These are phyloP conservation scores for Eurytoma californica DNA, from an alignment of 2,888 invertebrate genomes.

Conservation along the genomic window DNA sequence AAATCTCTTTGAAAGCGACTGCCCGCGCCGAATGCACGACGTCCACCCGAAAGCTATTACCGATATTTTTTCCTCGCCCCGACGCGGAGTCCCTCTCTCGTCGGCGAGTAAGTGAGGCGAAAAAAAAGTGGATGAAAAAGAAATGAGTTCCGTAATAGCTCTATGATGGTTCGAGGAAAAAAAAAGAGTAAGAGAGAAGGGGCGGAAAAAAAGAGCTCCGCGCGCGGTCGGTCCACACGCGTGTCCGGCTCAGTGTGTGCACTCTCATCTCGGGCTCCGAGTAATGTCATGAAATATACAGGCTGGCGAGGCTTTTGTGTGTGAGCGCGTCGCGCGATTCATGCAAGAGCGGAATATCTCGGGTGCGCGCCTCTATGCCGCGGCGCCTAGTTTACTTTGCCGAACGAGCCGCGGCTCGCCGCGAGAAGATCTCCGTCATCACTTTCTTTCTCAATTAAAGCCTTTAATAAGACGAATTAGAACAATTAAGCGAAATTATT, in stretches of 20 bases:
- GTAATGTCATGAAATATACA: conserved; percentile 8
- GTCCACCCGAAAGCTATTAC: conserved; percentile 1
- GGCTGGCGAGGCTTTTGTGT: conserved; percentile 6
- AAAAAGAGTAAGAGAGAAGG: background rate
- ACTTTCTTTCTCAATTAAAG: conserved; percentile 65
- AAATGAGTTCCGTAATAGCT: conserved; percentile 32
- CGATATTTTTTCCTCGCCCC: conserved; percentile 12
- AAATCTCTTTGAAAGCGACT: too few relatives aligned
- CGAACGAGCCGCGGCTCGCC: background rate
- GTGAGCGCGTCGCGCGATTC: background rate
- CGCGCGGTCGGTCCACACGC: background rate
- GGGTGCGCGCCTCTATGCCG: background rate
- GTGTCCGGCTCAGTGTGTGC: background rate
- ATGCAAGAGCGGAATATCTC: background rate
- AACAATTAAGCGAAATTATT: conserved; percentile 60
- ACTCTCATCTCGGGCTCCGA: background rate
- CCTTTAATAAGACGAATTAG: conserved; percentile 63
- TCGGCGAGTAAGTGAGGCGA: background rate
- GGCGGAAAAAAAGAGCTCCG: background rate
- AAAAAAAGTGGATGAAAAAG: conserved; percentile 27
- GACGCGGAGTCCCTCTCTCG: background rate
- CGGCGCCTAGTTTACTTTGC: background rate
- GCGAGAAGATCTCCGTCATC: conserved; percentile 56
- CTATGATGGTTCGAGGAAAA: conserved; percentile 9
- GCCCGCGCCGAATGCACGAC: background rate